Evolutionary conservation across 1,140 invertebrate genomes (phyloP), one percentile per base, ranked within the genome.

Genomic region (Sitodiplosis mosellana): DNA sequence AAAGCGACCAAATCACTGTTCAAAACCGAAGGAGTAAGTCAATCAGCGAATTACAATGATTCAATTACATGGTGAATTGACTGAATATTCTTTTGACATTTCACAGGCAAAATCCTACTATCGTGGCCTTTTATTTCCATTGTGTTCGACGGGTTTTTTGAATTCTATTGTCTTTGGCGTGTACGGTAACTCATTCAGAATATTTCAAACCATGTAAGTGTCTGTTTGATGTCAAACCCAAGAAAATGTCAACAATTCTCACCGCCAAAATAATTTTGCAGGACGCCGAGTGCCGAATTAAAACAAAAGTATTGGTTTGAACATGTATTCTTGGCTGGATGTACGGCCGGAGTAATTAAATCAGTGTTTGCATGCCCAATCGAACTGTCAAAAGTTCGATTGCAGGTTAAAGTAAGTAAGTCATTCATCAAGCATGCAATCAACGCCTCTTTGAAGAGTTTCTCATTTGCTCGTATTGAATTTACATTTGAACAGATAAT

Each of bases 131-230:
- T 63, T 73, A 22, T 77, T 76, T 53, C 83, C 83, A 1, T 54
- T 83, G 4, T 50, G 81, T 8, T 69, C 74, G 6, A 72, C 74
- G 48, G 82, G 80, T 2, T 65, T 71, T 2, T 63, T 80, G n/a
- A 83, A 84, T 63, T 75, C 81, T 3, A 56, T 82, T 4, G 78
- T 80, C 54, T 87, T 87, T 56, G 79, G 80, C 36, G 69, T 75
- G 37, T 83, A 83, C 54, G 77, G 73, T 10, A 72, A 70, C 48
- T 65, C 67, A 20, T 53, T 83, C 45, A 60, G 70, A 51, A 54
- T 56, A 20, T 47, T 72, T 18, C 58, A 69, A 48, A 49, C 5
- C 5, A 38, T 38, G 36, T 38, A 5, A 38, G 36, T 38, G 2
- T 38, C 5, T 8, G 14, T 34, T 34, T 7, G 14, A 7, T 14